Percentiles rank a stretch among this genome's conserved stretches.
Evolutionary conservation across 2,888 invertebrate genomes (phyloP).

Genomic region (Spisula subtruncata): DNA sequence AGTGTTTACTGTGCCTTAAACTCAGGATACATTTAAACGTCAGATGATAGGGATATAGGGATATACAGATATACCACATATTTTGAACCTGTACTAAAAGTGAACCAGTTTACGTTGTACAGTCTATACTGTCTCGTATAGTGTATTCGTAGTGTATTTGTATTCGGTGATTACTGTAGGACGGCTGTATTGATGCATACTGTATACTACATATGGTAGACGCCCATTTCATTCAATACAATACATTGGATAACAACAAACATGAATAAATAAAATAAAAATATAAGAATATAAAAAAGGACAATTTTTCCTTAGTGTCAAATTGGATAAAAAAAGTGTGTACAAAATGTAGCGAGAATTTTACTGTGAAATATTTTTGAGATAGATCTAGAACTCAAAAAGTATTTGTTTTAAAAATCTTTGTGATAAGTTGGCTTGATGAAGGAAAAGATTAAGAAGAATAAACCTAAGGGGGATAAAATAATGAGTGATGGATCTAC

Average conservation of each 20-base stretch:
- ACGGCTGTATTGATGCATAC: background rate
- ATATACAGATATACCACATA: too few relatives aligned
- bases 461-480: conserved; percentile 42
- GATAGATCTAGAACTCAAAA: background rate
- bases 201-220: background rate
- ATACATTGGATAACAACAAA: background rate
- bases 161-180: background rate
- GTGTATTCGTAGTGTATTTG: too few relatives aligned
- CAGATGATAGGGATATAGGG: too few relatives aligned
- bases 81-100: too few relatives aligned
- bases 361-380: background rate
- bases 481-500: conserved; percentile 58
- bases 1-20: too few relatives aligned
- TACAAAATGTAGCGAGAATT: conserved; percentile 36
- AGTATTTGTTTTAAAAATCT: background rate
- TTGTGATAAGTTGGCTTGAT: conserved; percentile 15
- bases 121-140: too few relatives aligned
- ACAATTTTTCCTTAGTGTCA: background rate
- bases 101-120: too few relatives aligned
- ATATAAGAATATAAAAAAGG: too few relatives aligned
- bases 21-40: too few relatives aligned
- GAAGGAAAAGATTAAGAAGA: conserved; percentile 43
- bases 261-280: background rate
- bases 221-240: background rate
- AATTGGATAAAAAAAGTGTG: conserved; percentile 13